Conservation (phyloP, 2,797 vertebrate species). For the Gouania willdenowi region DNA sequence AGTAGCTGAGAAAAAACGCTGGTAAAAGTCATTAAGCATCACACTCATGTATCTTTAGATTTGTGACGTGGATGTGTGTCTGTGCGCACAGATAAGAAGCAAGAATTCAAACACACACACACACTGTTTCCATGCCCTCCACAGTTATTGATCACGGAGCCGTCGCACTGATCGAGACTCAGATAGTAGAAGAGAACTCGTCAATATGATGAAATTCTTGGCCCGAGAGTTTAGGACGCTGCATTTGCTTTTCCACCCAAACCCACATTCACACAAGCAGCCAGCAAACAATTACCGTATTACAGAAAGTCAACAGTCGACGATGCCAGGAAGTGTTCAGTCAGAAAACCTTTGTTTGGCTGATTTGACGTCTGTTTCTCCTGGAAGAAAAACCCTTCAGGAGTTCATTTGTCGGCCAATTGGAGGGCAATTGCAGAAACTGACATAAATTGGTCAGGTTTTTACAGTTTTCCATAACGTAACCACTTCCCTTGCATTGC, state of each 20-base stretch:
- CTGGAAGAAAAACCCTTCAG: too few species aligned
- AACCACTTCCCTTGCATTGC: too few species aligned
- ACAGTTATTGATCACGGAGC: conserved; percentile 57
- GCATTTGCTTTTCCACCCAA: not conserved
- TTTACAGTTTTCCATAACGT: too few species aligned
- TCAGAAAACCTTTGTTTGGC: too few species aligned
- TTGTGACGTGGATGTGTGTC: conserved; percentile 59
- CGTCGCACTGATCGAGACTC: conserved; percentile 51
- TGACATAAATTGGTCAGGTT: too few species aligned
- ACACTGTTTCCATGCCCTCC: conserved; percentile 52
- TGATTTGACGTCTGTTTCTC: too few species aligned
- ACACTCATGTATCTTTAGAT: conserved; percentile 37
- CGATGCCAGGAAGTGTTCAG: too few species aligned
- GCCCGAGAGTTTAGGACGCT: conserved; percentile 21
- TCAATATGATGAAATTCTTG: conserved; percentile 50
- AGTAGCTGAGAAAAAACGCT: conserved; percentile 7
- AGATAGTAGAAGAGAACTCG: conserved; percentile 50
- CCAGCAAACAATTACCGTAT: too few species aligned
- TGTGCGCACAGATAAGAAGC: conserved; percentile 58
- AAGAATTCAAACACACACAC: conserved; percentile 49
- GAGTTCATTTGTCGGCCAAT: too few species aligned
- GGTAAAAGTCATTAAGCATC: conserved; percentile 40
- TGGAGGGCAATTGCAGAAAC: too few species aligned
- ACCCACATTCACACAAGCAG: too few species aligned
- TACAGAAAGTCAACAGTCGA: too few species aligned